Percentiles rank a stretch among this genome's conserved stretches.
Evolutionary conservation across 1,140 invertebrate genomes (phyloP).

Genomic region (Drosophila micromelanica): DNA sequence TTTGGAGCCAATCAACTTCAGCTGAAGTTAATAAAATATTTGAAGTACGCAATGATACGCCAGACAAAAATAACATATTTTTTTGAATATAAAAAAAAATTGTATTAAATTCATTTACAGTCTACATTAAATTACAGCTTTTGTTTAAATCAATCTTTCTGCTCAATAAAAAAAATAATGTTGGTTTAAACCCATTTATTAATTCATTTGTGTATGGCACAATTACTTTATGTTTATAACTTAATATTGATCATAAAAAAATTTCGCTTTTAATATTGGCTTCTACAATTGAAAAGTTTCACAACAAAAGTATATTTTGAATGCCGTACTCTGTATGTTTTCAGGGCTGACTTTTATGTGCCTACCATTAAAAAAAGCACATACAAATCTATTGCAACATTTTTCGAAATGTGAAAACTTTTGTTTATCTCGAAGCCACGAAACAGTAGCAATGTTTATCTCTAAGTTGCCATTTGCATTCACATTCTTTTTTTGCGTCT

Average conservation of each 20-base stretch:
- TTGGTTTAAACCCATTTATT: too few species aligned
- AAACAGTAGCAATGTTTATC: slow-evolving; percentile 38
- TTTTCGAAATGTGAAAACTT: neutral
- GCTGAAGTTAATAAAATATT: slow-evolving; percentile 9
- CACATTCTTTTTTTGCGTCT: neutral
- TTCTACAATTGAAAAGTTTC: too few species aligned
- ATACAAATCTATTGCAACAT: neutral
- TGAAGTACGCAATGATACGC: neutral
- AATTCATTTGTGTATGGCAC: too few species aligned
- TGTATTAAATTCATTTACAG: too few species aligned
- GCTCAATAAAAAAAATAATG: too few species aligned
- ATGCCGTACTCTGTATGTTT: neutral
- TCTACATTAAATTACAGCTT: too few species aligned
- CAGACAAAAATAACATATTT: neutral
- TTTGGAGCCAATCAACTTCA: slow-evolving; percentile 35
- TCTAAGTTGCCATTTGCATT: slow-evolving; percentile 26
- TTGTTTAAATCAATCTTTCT: too few species aligned
- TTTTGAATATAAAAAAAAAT: too few species aligned
- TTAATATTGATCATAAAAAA: too few species aligned
- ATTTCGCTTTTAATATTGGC: too few species aligned
- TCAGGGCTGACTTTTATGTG: too few species aligned
- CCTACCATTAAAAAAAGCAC: neutral
- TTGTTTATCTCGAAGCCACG: slow-evolving; percentile 38
- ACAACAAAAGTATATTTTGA: neutral
- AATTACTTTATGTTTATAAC: too few species aligned